Conservation (phyloP, 2,113 vertebrate species). For the Dromas ardeola region DNA sequence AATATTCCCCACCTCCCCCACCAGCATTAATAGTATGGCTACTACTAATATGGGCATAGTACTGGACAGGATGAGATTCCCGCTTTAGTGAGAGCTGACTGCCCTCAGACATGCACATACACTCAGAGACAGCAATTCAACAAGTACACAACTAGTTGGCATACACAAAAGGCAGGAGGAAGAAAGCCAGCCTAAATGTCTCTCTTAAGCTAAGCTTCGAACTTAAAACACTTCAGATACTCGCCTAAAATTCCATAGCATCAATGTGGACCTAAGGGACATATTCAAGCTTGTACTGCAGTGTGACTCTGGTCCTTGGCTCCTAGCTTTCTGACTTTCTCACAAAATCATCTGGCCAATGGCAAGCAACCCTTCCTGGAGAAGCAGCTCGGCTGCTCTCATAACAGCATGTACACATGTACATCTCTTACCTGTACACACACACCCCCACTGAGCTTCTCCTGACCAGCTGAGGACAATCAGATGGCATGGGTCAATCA, state of each 20-base stretch:
- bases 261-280: neutral
- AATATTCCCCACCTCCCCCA: neutral
- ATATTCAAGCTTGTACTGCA: neutral
- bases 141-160: neutral
- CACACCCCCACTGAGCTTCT: neutral
- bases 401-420: neutral
- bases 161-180: neutral
- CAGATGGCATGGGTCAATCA: neutral
- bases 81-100: neutral
- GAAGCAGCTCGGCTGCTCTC: neutral
- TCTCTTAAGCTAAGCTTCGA: neutral
- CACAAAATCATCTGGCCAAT: neutral
- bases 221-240: neutral
- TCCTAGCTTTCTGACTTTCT: neutral
- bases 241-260: neutral
- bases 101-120: no score
- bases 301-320: neutral
- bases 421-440: neutral
- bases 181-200: neutral
- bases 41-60: neutral
- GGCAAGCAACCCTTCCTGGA: accelerated
- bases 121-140: neutral
- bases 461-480: neutral
- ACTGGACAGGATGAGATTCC: neutral
- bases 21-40: neutral